Evolutionary conservation across 2,797 vertebrate genomes (phyloP).

Genomic region (Lacerta bilineata): DNA sequence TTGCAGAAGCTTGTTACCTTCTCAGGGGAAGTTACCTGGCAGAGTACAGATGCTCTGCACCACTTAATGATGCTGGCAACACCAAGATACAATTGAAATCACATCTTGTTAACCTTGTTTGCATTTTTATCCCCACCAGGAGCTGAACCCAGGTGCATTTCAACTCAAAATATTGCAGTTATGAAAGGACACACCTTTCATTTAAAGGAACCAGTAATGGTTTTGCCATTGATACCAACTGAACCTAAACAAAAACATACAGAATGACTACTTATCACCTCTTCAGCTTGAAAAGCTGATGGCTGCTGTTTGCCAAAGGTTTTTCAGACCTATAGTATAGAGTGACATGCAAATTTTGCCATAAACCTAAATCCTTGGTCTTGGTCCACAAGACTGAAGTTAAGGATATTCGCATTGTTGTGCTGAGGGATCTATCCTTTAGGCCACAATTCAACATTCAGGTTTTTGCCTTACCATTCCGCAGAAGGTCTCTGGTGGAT

Average conservation of each 20-base stretch:
- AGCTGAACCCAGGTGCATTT: neutral
- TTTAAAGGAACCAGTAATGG: slow-evolving; percentile 23
- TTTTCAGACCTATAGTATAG: slow-evolving; percentile 8
- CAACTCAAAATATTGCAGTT: fast-evolving
- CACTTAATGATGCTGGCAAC: neutral
- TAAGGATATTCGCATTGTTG: slow-evolving; percentile 36
- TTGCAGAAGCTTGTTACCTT: neutral
- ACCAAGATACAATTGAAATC: neutral
- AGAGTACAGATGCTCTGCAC: slow-evolving; percentile 7
- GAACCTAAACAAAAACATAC: neutral
- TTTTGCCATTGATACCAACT: neutral
- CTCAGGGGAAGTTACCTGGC: slow-evolving; percentile 14
- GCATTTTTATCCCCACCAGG: neutral
- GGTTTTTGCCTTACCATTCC: slow-evolving; percentile 90
- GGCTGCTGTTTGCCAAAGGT: slow-evolving; percentile 30
- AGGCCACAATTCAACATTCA: slow-evolving; percentile 19
- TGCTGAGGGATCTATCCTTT: neutral
- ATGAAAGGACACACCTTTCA: slow-evolving; percentile 18
- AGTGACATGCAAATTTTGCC: neutral
- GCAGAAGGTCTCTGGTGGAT: slow-evolving; percentile 97
- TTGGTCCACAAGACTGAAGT: neutral
- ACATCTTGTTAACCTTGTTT: neutral
- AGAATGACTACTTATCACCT: slow-evolving; percentile 4
- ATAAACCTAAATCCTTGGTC: slow-evolving; percentile 36
- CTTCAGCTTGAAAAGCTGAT: slow-evolving; percentile 15